Evolutionary conservation across 2,797 vertebrate genomes (phyloP), one percentile per base, ranked within the genome.

Genomic region (Phylloscopus collybita): DNA sequence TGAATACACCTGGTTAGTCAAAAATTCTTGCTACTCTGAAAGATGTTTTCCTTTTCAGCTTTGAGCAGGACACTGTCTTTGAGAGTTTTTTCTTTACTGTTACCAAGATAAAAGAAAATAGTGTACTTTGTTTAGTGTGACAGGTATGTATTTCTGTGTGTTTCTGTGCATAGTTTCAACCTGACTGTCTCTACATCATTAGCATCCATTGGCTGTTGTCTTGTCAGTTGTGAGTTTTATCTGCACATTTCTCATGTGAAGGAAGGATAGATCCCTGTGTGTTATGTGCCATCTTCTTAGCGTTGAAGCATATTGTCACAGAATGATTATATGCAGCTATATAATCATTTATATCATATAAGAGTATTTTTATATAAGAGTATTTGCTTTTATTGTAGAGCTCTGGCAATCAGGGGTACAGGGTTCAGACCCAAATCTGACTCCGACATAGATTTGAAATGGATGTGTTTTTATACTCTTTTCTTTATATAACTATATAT

Each of bases 41-140:
- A 90, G 59, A 86, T 92, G 54, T 97, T 95, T 95, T 96, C 87
- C 85, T 91, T 94, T 97, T 75, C 95, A 96, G 91, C 93, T 86
- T 86, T 95, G 85, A 92, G 93, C 92, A 96, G 93, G 73, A 92
- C 47, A 70, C 86, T 92, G 78, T 85, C 90, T 93, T 89, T 92
- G 83, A 89, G 86, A 25, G 21, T 93, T 94, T 94, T 96, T 92
- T 94, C 93, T 96, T 93, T 93, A 92, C 93, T 95, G 50, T 96
- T 96, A 86, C 8, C 91, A 92, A 94, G 92, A 90, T 83, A 86
- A 93, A 80, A 89, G 92, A 81, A 96, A 91, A 91, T 81, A 93
- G 16, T 84, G 20, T 94, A 75, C 91, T 95, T 96, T 88, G 54
- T 92, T 96, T 90, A 83, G 62, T 95, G 42, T 75, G 29, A 62